phyloP scores from a whole-genome alignment of 1,140 invertebrate species.

The Chrysoperla carnea region DNA sequence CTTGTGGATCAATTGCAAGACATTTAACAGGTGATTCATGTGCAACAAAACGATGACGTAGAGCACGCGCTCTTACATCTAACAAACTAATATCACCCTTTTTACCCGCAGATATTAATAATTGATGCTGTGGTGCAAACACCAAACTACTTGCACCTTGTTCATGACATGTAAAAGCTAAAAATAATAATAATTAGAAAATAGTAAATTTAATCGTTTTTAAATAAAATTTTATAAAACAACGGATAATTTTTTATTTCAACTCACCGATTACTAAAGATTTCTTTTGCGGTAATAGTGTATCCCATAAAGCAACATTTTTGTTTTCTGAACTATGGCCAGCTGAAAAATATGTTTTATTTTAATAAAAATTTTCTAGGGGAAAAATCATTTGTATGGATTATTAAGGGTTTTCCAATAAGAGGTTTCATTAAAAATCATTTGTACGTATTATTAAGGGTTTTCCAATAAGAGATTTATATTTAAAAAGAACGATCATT shows the following conservation, averaged over 20 bases:
- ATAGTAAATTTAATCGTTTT: slow-evolving; percentile 1
- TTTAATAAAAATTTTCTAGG: background rate
- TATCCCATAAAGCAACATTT: slow-evolving; percentile 98
- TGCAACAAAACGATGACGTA: slow-evolving; percentile 78
- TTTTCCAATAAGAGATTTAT: too few relatives aligned
- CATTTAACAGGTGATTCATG: slow-evolving; percentile 91
- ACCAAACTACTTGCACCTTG: slow-evolving; percentile 74
- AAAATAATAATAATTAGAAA: too few relatives aligned
- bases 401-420: too few relatives aligned
- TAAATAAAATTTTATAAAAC: background rate
- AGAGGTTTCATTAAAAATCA: too few relatives aligned
- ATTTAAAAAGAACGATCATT: too few relatives aligned
- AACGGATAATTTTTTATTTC: background rate
- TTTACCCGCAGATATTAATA: slow-evolving; percentile 86
- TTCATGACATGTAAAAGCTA: slow-evolving; percentile 82
- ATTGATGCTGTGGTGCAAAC: slow-evolving; percentile 84
- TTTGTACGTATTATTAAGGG: too few relatives aligned
- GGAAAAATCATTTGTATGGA: too few relatives aligned
- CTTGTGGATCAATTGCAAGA: slow-evolving; percentile 80
- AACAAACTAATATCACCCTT: slow-evolving; percentile 92
- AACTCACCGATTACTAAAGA: slow-evolving; percentile 70
- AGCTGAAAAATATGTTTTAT: slow-evolving; percentile 29
- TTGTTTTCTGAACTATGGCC: slow-evolving; percentile 92
- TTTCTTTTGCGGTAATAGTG: slow-evolving; percentile 86
- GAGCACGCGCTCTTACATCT: slow-evolving; percentile 74